A percentile compares a stretch with the other conserved stretches of the same genome.
Evolutionary conservation across 1,140 invertebrate species (phyloP).

Genomic region (Heliothis virescens): DNA sequence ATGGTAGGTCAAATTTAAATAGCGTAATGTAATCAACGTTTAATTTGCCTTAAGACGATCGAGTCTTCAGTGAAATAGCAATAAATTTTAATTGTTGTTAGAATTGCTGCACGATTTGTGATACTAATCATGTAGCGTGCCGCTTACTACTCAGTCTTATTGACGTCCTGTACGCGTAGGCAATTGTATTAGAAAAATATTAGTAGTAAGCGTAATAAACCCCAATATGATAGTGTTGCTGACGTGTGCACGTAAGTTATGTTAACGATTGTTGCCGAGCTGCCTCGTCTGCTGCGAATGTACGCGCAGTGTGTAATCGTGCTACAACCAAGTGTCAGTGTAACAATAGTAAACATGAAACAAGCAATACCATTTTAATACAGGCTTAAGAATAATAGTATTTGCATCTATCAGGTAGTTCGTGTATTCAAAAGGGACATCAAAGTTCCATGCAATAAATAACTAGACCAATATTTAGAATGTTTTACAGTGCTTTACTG

Average conservation of each 20-base stretch:
- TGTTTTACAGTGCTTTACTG: conserved; percentile 83
- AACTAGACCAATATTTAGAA: conserved; percentile 86
- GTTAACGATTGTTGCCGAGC: conserved; percentile 35
- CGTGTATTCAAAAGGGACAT: conserved; percentile 60
- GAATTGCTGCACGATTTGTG: conserved; percentile 80
- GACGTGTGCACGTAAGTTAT: conserved; percentile 48
- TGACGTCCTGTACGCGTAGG: conserved; percentile 83
- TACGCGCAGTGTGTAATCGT: conserved; percentile 11
- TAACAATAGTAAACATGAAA: conserved; percentile 34
- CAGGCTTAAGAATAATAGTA: conserved; percentile 50
- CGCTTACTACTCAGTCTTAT: conserved; percentile 78
- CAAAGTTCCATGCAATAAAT: conserved; percentile 76
- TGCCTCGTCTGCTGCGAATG: conserved; percentile 27
- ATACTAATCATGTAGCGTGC: conserved; percentile 78
- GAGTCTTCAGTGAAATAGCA: conserved; percentile 78
- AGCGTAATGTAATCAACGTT: conserved; percentile 66
- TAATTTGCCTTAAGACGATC: conserved; percentile 80
- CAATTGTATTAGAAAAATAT: conserved; percentile 83
- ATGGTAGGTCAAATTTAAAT: conserved; percentile 58
- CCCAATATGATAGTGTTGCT: conserved; percentile 67
- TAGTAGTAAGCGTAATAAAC: conserved; percentile 80
- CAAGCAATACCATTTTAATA: conserved; percentile 49
- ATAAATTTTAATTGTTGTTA: conserved; percentile 80
- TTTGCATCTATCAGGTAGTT: conserved; percentile 65
- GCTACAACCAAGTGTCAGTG: conserved; percentile 26